phyloP scores from a whole-genome alignment of 2,113 vertebrate genomes.

The Nanorana parkeri region DNA sequence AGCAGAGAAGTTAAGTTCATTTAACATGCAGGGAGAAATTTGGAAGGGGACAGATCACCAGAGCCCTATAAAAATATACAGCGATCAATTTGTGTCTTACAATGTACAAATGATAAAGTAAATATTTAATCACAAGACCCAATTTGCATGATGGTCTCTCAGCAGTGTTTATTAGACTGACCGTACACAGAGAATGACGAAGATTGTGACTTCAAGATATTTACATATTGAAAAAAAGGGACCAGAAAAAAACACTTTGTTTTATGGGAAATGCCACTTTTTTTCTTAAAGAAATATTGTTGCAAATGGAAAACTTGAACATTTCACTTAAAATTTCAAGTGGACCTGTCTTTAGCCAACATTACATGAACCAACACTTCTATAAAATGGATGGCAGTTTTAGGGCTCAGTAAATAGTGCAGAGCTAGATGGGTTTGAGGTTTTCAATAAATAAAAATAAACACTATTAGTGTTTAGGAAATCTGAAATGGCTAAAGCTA shows the following conservation, averaged over 20 bases:
- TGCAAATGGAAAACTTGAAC: no score
- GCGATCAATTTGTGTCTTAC: background rate
- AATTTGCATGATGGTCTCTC: background rate
- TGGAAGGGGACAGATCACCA: background rate
- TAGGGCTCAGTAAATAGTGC: no score
- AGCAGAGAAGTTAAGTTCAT: background rate
- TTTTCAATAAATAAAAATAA: no score
- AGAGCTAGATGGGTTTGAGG: no score
- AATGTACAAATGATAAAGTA: conserved; percentile 12
- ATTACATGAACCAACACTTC: no score
- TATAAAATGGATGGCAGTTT: no score
- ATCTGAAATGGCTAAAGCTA: no score
- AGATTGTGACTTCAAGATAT: background rate
- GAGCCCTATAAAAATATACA: conserved; percentile 1
- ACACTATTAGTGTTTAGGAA: no score
- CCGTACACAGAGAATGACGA: background rate
- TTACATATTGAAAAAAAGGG: background rate
- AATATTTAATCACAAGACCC: background rate
- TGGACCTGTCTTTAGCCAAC: no score
- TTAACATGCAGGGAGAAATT: background rate
- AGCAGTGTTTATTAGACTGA: background rate
- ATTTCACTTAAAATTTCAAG: no score
- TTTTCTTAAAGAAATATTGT: no score
- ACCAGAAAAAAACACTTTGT: background rate
- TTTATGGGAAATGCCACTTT: no score